Evolutionary conservation across 2,888 invertebrate genomes (phyloP), one percentile per base, ranked within the genome.

Genomic region (Cosmorhoe ocellata): DNA sequence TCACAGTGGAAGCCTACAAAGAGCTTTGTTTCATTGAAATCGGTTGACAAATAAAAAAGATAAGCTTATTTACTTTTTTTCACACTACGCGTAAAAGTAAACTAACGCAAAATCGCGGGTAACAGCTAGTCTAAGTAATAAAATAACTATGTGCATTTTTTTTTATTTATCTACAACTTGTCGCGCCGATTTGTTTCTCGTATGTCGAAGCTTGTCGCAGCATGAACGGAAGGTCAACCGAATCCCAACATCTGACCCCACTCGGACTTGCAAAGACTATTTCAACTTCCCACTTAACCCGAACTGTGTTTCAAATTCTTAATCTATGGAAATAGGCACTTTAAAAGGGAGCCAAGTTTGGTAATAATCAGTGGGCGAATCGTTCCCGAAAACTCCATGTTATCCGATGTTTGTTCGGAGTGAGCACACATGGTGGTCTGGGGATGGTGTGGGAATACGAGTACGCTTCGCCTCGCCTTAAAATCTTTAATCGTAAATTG

Each of bases 401-500:
- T 66, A 66, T 66, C 64, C 61, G 64, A 67, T 64, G 64, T 66
- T 66, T 65, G 67, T 50, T 62, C 59, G 42, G 27, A 37, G 42
- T 37, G 37, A 14, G 28, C 28, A 38, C 51, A 46, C 37, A 37
- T 10, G 32, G 42, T 42, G n/a, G n/a, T n/a, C n/a, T 18, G 18
- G 18, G 4, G 18, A 2, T 18, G 34, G 30, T 26, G 28, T 27
- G 30, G 18, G 37, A 33, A 43, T 12, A 41, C 18, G 18, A 33
- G 28, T 44, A 18, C 3, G 8, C 13, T 9, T 1, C 11, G 24
- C 18, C 22, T 24, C 10, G 36, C 18, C 22, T 24, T 11, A 22
- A 1, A 10, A 6, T 22, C 22, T 22, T 36, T 7, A 5, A 18
- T 22, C 13, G 31, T 32, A 12, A 8, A 32, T 10, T 32, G 31